A percentile compares a stretch with the other conserved stretches of the same genome.
These are phyloP conservation scores for Sipunculus nudus DNA, from an alignment of 2,888 invertebrate genomes.

Conservation along the genomic window DNA sequence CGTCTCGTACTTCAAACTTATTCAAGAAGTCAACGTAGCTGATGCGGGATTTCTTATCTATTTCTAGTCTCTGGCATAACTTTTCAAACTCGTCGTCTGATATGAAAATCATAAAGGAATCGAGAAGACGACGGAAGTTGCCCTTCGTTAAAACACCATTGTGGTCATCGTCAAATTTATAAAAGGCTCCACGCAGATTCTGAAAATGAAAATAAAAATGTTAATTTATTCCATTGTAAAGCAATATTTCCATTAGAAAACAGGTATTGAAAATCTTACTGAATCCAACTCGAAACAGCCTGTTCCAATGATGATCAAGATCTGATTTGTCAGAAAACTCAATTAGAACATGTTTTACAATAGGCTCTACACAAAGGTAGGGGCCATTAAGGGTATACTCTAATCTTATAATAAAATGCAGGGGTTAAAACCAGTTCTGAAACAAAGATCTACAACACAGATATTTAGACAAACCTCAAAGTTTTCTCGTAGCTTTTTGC, in stretches of 20 bases:
- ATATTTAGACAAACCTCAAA: constrained; percentile 61
- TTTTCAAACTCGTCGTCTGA: constrained; percentile 57
- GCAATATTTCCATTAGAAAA: not conserved
- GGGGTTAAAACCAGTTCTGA: no score
- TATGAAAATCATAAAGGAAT: constrained; percentile 59
- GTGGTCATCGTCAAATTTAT: constrained; percentile 63
- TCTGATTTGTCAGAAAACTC: no score
- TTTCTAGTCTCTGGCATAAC: constrained; percentile 54
- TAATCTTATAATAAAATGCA: no score
- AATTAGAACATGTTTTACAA: no score
- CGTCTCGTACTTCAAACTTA: constrained; percentile 59
- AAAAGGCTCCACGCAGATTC: constrained; percentile 61
- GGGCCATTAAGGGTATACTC: no score
- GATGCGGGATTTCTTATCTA: constrained; percentile 48
- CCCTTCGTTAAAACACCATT: constrained; percentile 53
- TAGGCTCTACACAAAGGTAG: no score
- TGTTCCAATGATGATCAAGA: no score
- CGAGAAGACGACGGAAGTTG: constrained; percentile 59
- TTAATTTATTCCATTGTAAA: no score
- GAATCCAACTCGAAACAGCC: no score
- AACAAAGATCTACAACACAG: no score
- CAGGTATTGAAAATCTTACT: no score
- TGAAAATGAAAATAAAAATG: constrained; percentile 33
- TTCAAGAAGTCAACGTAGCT: constrained; percentile 59
- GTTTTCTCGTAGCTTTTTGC: constrained; percentile 59